A percentile compares a stretch with the other conserved stretches of the same genome.
phyloP scores from a whole-genome alignment of 2,797 vertebrate species.

The Tangara arthus region DNA sequence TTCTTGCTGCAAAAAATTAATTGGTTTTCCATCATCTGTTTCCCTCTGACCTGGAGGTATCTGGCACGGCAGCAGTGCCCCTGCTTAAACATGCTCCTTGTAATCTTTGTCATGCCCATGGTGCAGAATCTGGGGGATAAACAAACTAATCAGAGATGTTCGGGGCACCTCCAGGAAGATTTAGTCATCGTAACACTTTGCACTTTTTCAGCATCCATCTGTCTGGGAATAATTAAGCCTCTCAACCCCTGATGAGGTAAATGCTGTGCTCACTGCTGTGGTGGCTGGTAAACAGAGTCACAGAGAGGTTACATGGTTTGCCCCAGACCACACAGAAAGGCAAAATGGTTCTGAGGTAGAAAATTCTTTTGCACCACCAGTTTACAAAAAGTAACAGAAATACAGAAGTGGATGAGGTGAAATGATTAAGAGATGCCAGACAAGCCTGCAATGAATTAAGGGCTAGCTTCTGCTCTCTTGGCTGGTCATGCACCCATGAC shows the following conservation, averaged over 20 bases:
- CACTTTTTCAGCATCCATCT: slow-evolving; percentile 36
- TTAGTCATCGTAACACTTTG: slow-evolving; percentile 35
- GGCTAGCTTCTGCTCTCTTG: neutral
- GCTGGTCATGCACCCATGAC: neutral
- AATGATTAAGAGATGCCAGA: neutral
- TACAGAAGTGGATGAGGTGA: neutral
- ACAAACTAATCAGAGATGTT: slow-evolving; percentile 43
- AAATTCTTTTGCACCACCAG: neutral
- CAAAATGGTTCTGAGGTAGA: neutral
- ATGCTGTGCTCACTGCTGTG: neutral
- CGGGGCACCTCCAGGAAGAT: slow-evolving; percentile 57
- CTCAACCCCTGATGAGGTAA: slow-evolving; percentile 4
- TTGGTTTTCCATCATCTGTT: slow-evolving; percentile 76
- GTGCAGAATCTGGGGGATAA: slow-evolving; percentile 57
- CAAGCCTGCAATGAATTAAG: neutral
- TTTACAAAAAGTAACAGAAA: neutral
- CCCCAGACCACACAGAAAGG: slow-evolving; percentile 19
- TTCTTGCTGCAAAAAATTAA: slow-evolving; percentile 75
- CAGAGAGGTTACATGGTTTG: neutral
- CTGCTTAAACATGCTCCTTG: slow-evolving; percentile 67
- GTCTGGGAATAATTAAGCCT: slow-evolving; percentile 47
- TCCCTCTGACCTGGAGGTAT: slow-evolving; percentile 67
- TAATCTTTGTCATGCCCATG: slow-evolving; percentile 54
- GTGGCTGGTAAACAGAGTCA: slow-evolving; percentile 5
- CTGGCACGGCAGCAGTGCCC: slow-evolving; percentile 33